A percentile compares a stretch with the other conserved stretches of the same genome.
phyloP scores from a whole-genome alignment of 2,113 vertebrate species.

The Paralichthys olivaceus region DNA sequence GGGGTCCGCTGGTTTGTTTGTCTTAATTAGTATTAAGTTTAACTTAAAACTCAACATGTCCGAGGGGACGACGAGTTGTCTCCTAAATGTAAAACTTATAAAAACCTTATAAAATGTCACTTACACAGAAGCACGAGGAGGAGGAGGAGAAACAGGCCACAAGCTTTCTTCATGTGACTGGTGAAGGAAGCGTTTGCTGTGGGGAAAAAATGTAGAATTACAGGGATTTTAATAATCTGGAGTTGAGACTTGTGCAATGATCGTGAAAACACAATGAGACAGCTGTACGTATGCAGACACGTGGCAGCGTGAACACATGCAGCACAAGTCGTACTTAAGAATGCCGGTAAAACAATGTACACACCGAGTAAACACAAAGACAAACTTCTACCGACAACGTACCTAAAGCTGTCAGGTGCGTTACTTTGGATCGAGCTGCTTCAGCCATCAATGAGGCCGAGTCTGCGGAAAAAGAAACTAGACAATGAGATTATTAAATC shows the following conservation, averaged over 20 bases:
- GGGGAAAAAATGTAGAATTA: conserved; percentile 8
- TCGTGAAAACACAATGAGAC: conserved; percentile 17
- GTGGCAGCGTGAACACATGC: not conserved
- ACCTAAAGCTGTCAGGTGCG: conserved; percentile 40
- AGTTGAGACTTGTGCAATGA: conserved; percentile 33
- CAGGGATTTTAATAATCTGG: conserved; percentile 21
- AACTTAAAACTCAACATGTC: not conserved
- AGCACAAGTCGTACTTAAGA: conserved; percentile 8
- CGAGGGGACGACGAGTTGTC: not conserved
- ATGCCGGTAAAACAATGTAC: not conserved
- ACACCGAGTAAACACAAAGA: not conserved
- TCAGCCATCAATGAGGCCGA: not conserved
- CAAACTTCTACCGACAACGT: not conserved
- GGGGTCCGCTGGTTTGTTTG: no score
- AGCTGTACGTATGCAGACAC: not conserved
- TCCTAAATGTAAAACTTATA: not conserved
- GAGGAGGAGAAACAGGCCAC: conserved; percentile 45
- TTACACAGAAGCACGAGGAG: conserved; percentile 57
- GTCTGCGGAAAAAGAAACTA: conserved; percentile 26
- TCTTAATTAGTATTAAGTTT: no score
- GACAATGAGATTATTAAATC: not conserved
- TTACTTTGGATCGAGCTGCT: conserved; percentile 15
- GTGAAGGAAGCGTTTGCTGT: conserved; percentile 45
- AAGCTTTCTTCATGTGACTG: conserved; percentile 51
- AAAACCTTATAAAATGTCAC: conserved; percentile 25